Evolutionary conservation across 2,113 vertebrate species (phyloP), one percentile per base, ranked within the genome.

Genomic region (Chloebia gouldiae): DNA sequence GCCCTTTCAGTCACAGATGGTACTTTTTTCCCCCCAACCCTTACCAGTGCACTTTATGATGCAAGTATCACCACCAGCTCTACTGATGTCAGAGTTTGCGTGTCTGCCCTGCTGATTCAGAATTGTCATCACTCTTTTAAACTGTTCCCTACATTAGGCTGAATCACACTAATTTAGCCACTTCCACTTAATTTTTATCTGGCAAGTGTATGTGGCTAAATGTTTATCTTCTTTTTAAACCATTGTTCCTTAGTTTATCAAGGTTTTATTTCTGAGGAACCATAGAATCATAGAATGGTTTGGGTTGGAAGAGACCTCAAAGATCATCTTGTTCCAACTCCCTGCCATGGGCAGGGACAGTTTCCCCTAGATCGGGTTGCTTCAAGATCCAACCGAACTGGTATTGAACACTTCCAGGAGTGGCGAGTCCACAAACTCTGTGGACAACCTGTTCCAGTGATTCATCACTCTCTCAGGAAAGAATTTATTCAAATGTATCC

Each of bases 1-100:
- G 13, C 22, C 30, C 65, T 39, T 42, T 47, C 42, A 49, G 20
- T 33, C 2, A 5, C 16, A 42, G 54, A 22, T 1, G 0, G 12
- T n/a, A 16, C 31, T 33, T 82, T 50, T 31, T 71, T 53, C 44
- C 11, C 6, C 11, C 22, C 17, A 51, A 1, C 15, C 4, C 27
- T 72, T 54, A 27, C 7, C 69, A 30, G 11, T 56, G 49, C 22
- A 23, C 3, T 44, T 35, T 13, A 12, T 60, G 33, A 11, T 0
- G 2, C 5, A 64, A 51, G 16, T 15, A 53, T 11, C 22, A 51
- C 7, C 24, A 65, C 3, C 28, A 53, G n/a, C 16, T 54, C 39
- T 76, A 13, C 11, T 72, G 45, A 65, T 0, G 0, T 20, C 45
- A 53, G 40, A 86, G 20, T 6, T 73, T 1, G 2, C 20, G 23